Evolutionary conservation across 2,797 vertebrate species (phyloP), one percentile per base, ranked within the genome.

Genomic region (Danio tinwini): DNA sequence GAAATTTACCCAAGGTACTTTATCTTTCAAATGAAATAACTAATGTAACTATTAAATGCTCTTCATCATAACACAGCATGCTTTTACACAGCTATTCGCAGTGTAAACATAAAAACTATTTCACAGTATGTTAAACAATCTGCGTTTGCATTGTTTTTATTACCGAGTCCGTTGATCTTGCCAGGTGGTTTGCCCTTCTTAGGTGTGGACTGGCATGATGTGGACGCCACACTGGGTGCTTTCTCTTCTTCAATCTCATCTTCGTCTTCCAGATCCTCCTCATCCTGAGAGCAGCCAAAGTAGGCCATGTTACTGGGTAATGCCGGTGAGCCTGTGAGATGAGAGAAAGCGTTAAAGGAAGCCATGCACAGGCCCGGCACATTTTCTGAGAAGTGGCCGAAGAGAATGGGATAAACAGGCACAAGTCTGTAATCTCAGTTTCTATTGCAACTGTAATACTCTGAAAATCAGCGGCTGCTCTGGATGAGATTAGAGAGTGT

Each of bases 281-380:
- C 97, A 65, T 99, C 97, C 93, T 98, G 97, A 94, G 97, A 98
- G 92, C 96, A 97, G 90, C 98, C 98, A 10, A 99, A 99, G 93
- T 96, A 97, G 4, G 96, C 94, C 96, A 99, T 97, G 93, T 94
- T 97, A 92, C 90, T 96, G 92, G 98, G 98, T 93, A 99, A 94
- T 79, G 97, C 97, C 80, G 95, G 90, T 83, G 98, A 98, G 92
- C 96, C 98, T 99, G 88, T 47, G 5, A 65, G 14, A 16, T 0
- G 39, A 58, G n/a, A 71, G 21, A 13, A 58, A 42, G 37, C n/a
- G 6, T 65, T 44, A 67, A 44, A 50, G 37, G 59, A 64, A 42
- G 40, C 11, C 29, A 29, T 29, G 29, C 11, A 29, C 39, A 53
- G 13, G 50, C n/a, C 50, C 13, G 47, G 37, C 12, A 37, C 61